Evolutionary conservation across 1,140 invertebrate species (phyloP), one percentile per base, ranked within the genome.

Genomic region (Dryas iulia): DNA sequence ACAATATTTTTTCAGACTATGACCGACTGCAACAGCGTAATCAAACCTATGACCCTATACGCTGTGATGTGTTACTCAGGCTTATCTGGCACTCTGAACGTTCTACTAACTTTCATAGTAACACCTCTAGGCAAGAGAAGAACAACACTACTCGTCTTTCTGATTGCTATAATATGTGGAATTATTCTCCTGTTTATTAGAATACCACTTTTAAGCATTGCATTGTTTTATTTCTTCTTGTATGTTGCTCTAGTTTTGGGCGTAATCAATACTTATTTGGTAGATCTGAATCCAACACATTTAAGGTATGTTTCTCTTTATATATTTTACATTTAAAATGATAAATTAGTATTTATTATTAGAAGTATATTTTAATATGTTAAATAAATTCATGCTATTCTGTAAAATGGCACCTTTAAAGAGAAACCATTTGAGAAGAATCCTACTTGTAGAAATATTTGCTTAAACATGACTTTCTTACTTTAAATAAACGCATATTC

Each of bases 231-330:
- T 64, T 39, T 83, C 21, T 89, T 87, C 28, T 70, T 84, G 1
- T 87, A 84, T 56, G 82, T 87, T 3, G 74, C 79, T 0, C 63
- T 84, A 0, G 83, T 89, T 57, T 72, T 89, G 67, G 86, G 83
- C 3, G 84, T 81, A 33, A 73, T 82, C 6, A 87, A 89, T 23
- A 85, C 79, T 11, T 89, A 84, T 52, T 70, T 89, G 30, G 81
- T 89, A 8, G 86, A 89, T 14, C 53, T 87, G 3, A 87, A 86
- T 66, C 86, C 86, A 12, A 89, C 86, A 25, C 75, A 87, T 73
- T 78, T 89, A 57, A 84, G 86, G 86, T 89, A 39, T 69, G 71
- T 67, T 12, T 73, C 14, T 33, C 0, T 54, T 5, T 26, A n/a
- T 12, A 14, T 62, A 53, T 26, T 24, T n/a, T 11, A 60, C 12